Evolutionary conservation across 2,113 vertebrate species (phyloP), one percentile per base, ranked within the genome.

Genomic region (Pelusios castaneus): DNA sequence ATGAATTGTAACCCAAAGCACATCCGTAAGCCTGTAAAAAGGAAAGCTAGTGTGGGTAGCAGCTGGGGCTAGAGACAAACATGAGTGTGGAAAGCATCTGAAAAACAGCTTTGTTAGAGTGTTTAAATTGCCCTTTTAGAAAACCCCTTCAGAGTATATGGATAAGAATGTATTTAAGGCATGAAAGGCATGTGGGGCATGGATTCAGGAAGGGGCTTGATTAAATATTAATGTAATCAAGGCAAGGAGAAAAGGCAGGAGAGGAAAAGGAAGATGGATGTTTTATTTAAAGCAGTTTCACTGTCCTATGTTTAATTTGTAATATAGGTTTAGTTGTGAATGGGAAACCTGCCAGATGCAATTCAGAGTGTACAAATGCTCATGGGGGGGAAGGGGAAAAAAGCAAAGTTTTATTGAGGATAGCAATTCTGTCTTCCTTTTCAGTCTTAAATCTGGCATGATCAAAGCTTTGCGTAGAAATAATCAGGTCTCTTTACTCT

Each of bases 251-350:
- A 86, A 96, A 95, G 82, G 85, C 89, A 84, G 91, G 87, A 82
- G 58, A 60, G 45, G 54, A 94, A 80, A 91, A 31, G 58, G 29
- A 16, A 60, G 75, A 29, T n/a, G 85, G 27, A 90, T 95, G 77
- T 95, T 96, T 96, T 95, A 96, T 95, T 96, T 91, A 95, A 84
- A 83, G 73, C 79, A 38, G 67, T 45, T 86, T 95, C 89, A 82
- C 83, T 78, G 83, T 49, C 25, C 54, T 73, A 0, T 89, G 78
- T 82, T 84, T 95, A n/a, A n/a, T n/a, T 83, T 92, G 55, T 89
- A 76, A 63, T 41, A 58, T 88, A 73, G 80, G 24, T 92, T 92
- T 86, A 86, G 56, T 85, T 96, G 77, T 0, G 29, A 81, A 95
- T 70, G 17, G 6, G 52, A 91, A 85, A 41, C 41, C 56, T 77